These are phyloP conservation scores for Diadegma fenestrale DNA, from an alignment of 2,888 invertebrate genomes.

Conservation along the genomic window DNA sequence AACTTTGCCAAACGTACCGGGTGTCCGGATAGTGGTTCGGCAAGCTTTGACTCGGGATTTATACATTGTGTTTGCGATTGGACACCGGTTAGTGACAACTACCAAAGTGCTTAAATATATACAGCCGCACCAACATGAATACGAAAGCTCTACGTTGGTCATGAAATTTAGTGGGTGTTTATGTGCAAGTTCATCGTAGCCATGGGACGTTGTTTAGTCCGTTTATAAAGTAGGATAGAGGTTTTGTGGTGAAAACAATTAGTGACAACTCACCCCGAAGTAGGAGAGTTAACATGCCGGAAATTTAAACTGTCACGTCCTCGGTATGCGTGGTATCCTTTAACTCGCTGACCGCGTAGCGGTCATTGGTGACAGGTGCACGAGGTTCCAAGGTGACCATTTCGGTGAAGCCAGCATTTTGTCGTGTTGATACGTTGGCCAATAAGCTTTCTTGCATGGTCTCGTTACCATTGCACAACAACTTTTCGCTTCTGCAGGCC, in stretches of 20 bases:
- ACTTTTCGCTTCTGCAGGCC: constrained; percentile 88
- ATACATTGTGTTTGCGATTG: background rate
- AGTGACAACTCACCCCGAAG: constrained; percentile 42
- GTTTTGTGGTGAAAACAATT: constrained; percentile 20
- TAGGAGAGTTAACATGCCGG: background rate
- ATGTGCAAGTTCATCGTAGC: background rate
- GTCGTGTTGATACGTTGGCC: constrained; percentile 72
- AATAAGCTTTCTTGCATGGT: constrained; percentile 90
- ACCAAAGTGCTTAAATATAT: background rate
- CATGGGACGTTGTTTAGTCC: background rate
- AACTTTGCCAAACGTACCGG: background rate
- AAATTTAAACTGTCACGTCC: constrained; percentile 62
- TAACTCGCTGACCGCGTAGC: constrained; percentile 46
- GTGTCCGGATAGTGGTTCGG: background rate
- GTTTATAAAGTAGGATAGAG: constrained; percentile 33
- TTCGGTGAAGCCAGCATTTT: constrained; percentile 68
- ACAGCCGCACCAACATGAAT: constrained; percentile 12
- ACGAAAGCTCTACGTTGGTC: background rate
- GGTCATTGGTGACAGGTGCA: constrained; percentile 57
- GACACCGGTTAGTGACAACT: background rate
- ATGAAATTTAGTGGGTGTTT: background rate
- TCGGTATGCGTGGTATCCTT: constrained; percentile 63
- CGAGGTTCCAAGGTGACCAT: constrained; percentile 79
- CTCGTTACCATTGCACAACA: constrained; percentile 92
- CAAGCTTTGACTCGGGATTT: background rate